Evolutionary conservation across 1,140 invertebrate species (phyloP), one percentile per base, ranked within the genome.

Genomic region (Saccostrea glomerata): DNA sequence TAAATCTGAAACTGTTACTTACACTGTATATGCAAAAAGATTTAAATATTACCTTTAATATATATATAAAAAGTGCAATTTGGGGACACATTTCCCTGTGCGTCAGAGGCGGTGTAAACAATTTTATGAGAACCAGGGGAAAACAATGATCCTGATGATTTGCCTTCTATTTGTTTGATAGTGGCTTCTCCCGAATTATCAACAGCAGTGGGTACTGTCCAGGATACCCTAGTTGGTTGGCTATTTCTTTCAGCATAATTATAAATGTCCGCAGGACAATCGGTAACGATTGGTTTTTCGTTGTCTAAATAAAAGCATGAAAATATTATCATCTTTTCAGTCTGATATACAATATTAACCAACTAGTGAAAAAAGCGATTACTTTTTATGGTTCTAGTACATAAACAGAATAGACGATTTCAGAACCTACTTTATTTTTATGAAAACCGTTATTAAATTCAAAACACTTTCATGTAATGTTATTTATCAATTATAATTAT

Each of bases 221-320:
- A 73, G 25, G 0, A 73, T 7, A 73, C 25, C n/a, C 12, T 25
- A 12, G 25, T 30, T 73, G 66, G 66, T 73, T 73, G 66, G 23
- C 66, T 23, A 73, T 73, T 73, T 73, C 66, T 73, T 30, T 73
- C 66, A 25, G 66, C 66, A 73, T 73, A 73, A 30, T 6, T 23
- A 30, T 25, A 73, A 7, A 73, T 73, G 66, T 73, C 23, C 13
- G 23, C 66, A 23, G 66, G 66, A 7, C 66, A 73, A 7, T 25
- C 25, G 6, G 4, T 23, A 2, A 73, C 13, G 6, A 25, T 6
- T 25, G 66, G 66, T 73, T 30, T 73, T 30, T 25, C n/a, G n/a
- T 12, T 73, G n/a, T 73, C 66, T 73, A 73, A 23, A 23, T 25
- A 30, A 25, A 25, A 9, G 6, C 11, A 73, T 36, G 30, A 36